Percentiles rank a stretch among this genome's conserved stretches.
Conservation (phyloP, 2,888 invertebrate species). For the Megastigmus dorsalis region DNA sequence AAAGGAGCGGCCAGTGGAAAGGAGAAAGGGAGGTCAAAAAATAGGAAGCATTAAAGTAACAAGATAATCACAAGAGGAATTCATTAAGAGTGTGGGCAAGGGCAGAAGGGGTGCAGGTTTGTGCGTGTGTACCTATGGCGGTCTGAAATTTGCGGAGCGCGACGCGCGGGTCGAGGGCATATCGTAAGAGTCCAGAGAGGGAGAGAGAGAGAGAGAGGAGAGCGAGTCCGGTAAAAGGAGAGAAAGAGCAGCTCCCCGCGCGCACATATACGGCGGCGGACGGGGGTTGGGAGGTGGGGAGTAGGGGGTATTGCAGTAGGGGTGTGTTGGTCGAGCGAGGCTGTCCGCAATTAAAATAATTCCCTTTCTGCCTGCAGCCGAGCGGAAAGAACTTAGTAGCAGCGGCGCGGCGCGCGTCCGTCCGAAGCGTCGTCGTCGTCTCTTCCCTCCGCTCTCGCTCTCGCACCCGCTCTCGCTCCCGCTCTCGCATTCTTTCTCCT, state of each 20-base stretch:
- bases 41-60: conserved; percentile 42
- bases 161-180: no score
- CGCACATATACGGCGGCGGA: conserved; percentile 48
- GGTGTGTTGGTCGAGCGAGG: conserved; percentile 68
- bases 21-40: conserved; percentile 28
- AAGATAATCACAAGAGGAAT: conserved; percentile 49
- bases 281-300: conserved; percentile 55
- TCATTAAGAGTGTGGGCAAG: conserved; percentile 39
- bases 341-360: conserved; percentile 75
- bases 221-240: conserved; percentile 9
- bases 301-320: background rate
- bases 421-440: conserved; percentile 34
- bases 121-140: conserved; percentile 15
- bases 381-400: conserved; percentile 75
- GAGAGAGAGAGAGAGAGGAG: no score
- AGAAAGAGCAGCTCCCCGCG: conserved; percentile 6
- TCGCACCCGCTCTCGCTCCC: conserved; percentile 39
- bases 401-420: conserved; percentile 62
- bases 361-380: conserved; percentile 75
- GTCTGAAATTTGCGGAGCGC: conserved; percentile 59
- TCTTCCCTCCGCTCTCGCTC: background rate
- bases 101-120: background rate
- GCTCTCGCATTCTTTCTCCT: conserved; percentile 53
- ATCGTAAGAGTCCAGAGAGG: conserved; percentile 29
- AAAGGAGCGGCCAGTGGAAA: background rate